Percentiles rank a stretch among this genome's conserved stretches.
These are phyloP conservation scores for Parnassius apollo DNA, from an alignment of 2,888 invertebrate species.

Conservation along the genomic window DNA sequence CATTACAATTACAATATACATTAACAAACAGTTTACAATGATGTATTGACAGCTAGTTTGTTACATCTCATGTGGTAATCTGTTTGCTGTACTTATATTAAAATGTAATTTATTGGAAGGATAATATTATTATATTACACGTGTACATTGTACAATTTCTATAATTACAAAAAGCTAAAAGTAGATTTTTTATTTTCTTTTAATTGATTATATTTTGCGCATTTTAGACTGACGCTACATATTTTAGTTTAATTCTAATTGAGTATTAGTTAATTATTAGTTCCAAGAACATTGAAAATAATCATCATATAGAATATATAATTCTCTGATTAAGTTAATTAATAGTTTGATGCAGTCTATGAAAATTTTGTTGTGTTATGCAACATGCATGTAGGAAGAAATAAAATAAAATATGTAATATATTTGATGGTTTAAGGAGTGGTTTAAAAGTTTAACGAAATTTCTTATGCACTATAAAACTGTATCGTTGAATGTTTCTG, in stretches of 20 bases:
- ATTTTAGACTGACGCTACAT: conserved; percentile 32
- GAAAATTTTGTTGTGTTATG: neutral
- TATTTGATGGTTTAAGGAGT: neutral
- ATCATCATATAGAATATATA: conserved; percentile 9
- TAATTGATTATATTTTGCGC: conserved; percentile 38
- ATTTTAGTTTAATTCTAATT: conserved; percentile 19
- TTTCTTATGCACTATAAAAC: conserved; percentile 17
- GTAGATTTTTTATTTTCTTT: conserved; percentile 42
- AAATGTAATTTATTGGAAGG: conserved; percentile 22
- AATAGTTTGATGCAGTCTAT: neutral
- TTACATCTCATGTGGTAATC: conserved; percentile 9
- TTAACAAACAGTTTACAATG: conserved; percentile 60
- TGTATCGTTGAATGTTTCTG: conserved; percentile 5
- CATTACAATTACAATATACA: conserved; percentile 33
- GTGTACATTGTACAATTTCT: conserved; percentile 33
- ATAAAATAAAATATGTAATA: conserved; percentile 15
- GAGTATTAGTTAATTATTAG: conserved; percentile 22
- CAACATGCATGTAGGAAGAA: conserved; percentile 13
- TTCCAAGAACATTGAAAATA: neutral
- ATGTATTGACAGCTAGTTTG: conserved; percentile 33
- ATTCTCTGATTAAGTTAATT: conserved; percentile 14
- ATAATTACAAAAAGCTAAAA: conserved; percentile 36
- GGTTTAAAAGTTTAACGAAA: conserved; percentile 11
- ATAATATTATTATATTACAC: conserved; percentile 23
- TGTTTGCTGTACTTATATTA: conserved; percentile 7